These are phyloP conservation scores for Mercenaria mercenaria DNA, from an alignment of 1,140 invertebrate species.

Conservation along the genomic window DNA sequence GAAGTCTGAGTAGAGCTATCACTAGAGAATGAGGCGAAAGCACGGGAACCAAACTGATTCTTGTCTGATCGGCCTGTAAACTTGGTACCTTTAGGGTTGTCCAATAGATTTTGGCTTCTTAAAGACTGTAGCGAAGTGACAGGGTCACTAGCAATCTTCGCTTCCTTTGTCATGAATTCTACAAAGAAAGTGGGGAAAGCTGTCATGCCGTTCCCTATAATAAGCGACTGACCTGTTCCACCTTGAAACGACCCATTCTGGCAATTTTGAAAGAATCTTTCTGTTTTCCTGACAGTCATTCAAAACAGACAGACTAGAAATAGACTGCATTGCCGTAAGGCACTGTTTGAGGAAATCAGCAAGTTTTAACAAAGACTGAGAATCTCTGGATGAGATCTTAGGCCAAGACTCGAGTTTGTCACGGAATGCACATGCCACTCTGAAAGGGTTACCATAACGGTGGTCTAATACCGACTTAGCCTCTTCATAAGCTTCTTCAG, in stretches of 20 bases:
- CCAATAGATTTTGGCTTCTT: neutral
- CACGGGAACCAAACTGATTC: neutral
- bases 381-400: conserved; percentile 53
- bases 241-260: conserved; percentile 63
- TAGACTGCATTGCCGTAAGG: conserved; percentile 53
- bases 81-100: neutral
- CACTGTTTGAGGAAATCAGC: conserved; percentile 71
- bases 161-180: neutral
- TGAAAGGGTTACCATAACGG: conserved; percentile 65
- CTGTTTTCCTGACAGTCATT: conserved; percentile 71
- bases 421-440: conserved; percentile 57
- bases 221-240: conserved; percentile 58
- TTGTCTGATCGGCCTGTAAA: neutral
- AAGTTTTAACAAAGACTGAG: conserved; percentile 30
- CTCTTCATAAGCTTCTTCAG: conserved; percentile 58
- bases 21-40: neutral
- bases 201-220: neutral
- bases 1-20: neutral
- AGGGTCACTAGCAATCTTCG: neutral
- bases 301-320: conserved; percentile 56
- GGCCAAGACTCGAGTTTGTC: conserved; percentile 69
- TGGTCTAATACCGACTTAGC: conserved; percentile 60
- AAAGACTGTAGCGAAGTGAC: neutral
- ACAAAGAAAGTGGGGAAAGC: conserved; percentile 33
- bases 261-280: conserved; percentile 69